phyloP scores from a whole-genome alignment of 2,113 vertebrate species.

The Zosterops pallidus region DNA sequence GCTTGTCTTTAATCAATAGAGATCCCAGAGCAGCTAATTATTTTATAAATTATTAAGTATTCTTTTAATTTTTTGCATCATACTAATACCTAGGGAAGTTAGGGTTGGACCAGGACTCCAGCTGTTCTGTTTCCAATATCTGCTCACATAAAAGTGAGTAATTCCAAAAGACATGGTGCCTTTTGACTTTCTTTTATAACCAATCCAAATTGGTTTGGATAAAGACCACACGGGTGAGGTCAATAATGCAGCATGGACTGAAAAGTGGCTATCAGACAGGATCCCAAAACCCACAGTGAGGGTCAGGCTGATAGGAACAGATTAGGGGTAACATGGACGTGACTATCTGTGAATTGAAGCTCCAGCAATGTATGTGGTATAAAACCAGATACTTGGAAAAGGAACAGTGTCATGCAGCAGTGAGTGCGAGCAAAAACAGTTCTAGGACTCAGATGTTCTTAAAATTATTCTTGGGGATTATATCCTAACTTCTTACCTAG shows the following conservation, averaged over 20 bases:
- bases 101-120: background rate
- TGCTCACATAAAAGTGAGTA: background rate
- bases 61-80: background rate
- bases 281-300: background rate
- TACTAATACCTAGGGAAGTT: background rate
- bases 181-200: background rate
- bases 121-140: background rate
- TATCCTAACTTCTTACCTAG: background rate
- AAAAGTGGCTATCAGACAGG: background rate
- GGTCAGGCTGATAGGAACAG: background rate
- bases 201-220: background rate
- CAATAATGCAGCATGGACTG: background rate
- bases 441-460: background rate
- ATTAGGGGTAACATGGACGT: background rate
- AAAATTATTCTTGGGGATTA: background rate
- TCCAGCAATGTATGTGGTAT: background rate
- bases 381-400: background rate
- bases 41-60: conserved; percentile 8
- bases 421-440: accelerated
- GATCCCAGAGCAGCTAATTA: background rate
- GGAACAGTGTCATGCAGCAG: background rate
- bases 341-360: background rate
- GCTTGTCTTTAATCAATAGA: background rate
- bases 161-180: background rate
- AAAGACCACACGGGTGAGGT: background rate